These are phyloP conservation scores for Scaptodrosophila lebanonensis DNA, from an alignment of 1,140 invertebrate species.

Conservation along the genomic window DNA sequence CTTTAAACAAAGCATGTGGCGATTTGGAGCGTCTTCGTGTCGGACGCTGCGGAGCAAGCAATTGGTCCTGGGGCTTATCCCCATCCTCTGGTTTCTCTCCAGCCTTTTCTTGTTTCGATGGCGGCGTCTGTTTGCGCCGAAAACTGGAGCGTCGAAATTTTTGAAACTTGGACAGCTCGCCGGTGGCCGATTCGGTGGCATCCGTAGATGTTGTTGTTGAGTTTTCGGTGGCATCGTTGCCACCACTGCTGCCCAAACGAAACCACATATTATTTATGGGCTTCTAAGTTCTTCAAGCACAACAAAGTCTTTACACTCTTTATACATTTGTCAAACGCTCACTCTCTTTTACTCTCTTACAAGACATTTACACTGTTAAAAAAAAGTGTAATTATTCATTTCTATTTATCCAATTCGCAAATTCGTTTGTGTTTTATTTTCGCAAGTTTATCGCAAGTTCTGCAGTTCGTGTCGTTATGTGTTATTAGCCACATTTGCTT, in stretches of 20 bases:
- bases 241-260: slow-evolving; percentile 20
- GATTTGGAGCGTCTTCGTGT: slow-evolving; percentile 32
- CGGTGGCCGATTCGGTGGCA: too few species aligned
- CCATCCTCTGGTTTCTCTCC: too few species aligned
- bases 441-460: too few species aligned
- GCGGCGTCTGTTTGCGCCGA: slow-evolving; percentile 24
- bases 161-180: slow-evolving; percentile 31
- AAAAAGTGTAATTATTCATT: too few species aligned
- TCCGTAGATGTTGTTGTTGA: background rate
- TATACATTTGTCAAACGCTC: background rate
- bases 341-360: background rate
- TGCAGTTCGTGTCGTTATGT: too few species aligned
- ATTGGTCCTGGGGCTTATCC: too few species aligned
- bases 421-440: background rate
- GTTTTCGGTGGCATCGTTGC: background rate
- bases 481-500: too few species aligned
- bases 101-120: background rate
- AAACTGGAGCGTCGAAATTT: slow-evolving; percentile 41
- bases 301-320: background rate
- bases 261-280: slow-evolving; percentile 31
- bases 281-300: background rate
- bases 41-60: background rate
- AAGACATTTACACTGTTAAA: slow-evolving; percentile 2
- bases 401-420: too few species aligned
- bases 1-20: slow-evolving; percentile 19